Evolutionary conservation across 2,113 vertebrate species (phyloP).

Genomic region (Thalassarche chlororhynchos): DNA sequence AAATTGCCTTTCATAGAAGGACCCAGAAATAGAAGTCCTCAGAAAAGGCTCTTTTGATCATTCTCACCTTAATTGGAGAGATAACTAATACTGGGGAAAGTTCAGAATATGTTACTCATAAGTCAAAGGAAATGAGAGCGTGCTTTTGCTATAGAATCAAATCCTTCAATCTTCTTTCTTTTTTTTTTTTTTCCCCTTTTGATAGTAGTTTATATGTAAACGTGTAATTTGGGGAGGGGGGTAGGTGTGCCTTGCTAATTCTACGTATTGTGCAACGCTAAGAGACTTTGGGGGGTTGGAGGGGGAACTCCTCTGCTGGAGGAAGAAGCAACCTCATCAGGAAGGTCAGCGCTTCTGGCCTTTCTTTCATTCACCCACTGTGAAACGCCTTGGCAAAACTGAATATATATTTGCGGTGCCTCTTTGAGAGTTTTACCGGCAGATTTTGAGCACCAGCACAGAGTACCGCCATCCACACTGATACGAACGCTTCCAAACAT

Average conservation of each 20-base stretch:
- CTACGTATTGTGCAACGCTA: neutral
- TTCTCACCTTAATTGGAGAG: neutral
- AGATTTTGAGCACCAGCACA: neutral
- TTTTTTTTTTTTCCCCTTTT: neutral
- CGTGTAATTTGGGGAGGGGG: rapidly evolving
- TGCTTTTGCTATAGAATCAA: neutral
- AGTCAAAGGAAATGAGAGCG: neutral
- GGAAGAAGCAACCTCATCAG: neutral
- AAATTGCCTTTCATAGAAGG: neutral
- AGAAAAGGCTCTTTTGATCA: neutral
- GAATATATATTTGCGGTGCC: neutral
- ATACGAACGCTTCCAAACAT: neutral
- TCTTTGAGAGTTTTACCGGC: neutral
- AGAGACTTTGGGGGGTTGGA: neutral
- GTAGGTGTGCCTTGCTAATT: neutral
- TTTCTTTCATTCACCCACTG: neutral
- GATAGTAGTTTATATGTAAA: neutral
- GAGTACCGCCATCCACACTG: neutral
- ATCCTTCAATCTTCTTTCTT: neutral
- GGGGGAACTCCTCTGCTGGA: neutral
- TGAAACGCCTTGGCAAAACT: neutral
- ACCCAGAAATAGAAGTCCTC: neutral
- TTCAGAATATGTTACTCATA: neutral
- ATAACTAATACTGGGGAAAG: neutral
- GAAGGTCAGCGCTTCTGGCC: neutral